Evolutionary conservation across 2,113 vertebrate genomes (phyloP), one percentile per base, ranked within the genome.

Genomic region (Acrocephalus kingi): DNA sequence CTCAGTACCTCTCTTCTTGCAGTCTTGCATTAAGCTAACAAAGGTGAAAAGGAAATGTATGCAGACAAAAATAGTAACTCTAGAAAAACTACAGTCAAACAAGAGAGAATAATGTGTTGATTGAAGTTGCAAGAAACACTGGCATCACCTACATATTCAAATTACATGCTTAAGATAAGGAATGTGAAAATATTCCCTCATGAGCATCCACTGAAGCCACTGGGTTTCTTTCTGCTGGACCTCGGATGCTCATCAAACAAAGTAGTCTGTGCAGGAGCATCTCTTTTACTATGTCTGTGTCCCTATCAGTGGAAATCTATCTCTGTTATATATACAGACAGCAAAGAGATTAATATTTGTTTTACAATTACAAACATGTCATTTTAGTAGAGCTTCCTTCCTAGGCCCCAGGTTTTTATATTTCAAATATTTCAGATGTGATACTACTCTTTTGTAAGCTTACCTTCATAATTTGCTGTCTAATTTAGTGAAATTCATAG

Each of bases 401-500:
- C 69, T 20, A 89, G 63, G 28, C 14, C 13, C 16, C 41, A 46
- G 11, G 4, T 88, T 64, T 87, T 61, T 81, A 49, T 79, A 66
- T 58, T 77, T 83, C 19, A 85, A 86, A 84, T 6, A 68, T 69
- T 83, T 58, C 22, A 56, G 43, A 35, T 33, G 11, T 54, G 54
- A 67, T 27, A 48, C 12, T 66, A 43, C 15, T 83, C 35, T 75
- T 87, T 75, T 86, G 16, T 72, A 82, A 83, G 41, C 27, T 94
- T 82, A 63, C 13, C 13, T 90, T 85, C 39, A 43, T 62, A 58
- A 37, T 83, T 93, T 55, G 48, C n/a, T 63, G 30, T 56, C 64
- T 95, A 67, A 90, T 87, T 89, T 94, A 96, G 35, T 61, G 87
- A 86, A 93, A 61, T 15, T 58, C 51, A 72, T 19, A 35, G 30